Percentiles rank a stretch among this genome's conserved stretches.
These are phyloP conservation scores for Xylophagus ater DNA, from an alignment of 2,888 invertebrate genomes.

Conservation along the genomic window DNA sequence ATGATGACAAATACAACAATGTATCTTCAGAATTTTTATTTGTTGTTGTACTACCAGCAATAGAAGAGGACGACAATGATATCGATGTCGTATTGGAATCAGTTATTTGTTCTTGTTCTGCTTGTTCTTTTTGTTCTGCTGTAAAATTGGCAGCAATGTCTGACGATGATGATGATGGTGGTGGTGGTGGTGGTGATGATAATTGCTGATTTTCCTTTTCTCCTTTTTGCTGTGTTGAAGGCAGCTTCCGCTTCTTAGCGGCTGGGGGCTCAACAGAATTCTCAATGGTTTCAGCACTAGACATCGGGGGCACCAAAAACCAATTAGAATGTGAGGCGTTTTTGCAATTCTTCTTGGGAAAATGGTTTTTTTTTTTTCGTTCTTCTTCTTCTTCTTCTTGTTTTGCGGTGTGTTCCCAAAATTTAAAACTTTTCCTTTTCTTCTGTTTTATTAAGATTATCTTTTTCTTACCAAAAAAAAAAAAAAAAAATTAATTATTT, in stretches of 20 bases:
- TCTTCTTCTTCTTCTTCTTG: too few species aligned
- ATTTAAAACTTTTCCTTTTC: too few species aligned
- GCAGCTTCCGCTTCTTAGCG: slow-evolving; percentile 81
- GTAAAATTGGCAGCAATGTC: slow-evolving; percentile 11
- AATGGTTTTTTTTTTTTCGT: too few species aligned
- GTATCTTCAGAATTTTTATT: background rate
- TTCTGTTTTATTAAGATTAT: too few species aligned
- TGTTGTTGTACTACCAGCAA: slow-evolving; percentile 4
- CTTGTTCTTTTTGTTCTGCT: slow-evolving; percentile 10
- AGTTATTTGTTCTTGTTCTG: slow-evolving; percentile 3
- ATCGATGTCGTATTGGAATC: slow-evolving; percentile 9
- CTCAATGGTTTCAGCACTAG: slow-evolving; percentile 85
- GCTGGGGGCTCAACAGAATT: slow-evolving; percentile 87
- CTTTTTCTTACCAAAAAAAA: too few species aligned
- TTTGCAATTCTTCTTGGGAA: too few species aligned
- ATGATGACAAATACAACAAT: slow-evolving; percentile 20
- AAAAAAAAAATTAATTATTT: too few species aligned
- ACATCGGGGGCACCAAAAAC: slow-evolving; percentile 70
- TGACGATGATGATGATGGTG: slow-evolving; percentile 17
- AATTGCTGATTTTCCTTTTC: slow-evolving; percentile 32
- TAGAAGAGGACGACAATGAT: slow-evolving; percentile 12
- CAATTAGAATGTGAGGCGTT: too few species aligned
- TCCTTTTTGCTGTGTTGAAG: slow-evolving; percentile 36
- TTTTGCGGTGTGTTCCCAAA: too few species aligned
- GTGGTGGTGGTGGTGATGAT: slow-evolving; percentile 35